Evolutionary conservation across 2,888 invertebrate species (phyloP).

Genomic region (Tribolium freemani): DNA sequence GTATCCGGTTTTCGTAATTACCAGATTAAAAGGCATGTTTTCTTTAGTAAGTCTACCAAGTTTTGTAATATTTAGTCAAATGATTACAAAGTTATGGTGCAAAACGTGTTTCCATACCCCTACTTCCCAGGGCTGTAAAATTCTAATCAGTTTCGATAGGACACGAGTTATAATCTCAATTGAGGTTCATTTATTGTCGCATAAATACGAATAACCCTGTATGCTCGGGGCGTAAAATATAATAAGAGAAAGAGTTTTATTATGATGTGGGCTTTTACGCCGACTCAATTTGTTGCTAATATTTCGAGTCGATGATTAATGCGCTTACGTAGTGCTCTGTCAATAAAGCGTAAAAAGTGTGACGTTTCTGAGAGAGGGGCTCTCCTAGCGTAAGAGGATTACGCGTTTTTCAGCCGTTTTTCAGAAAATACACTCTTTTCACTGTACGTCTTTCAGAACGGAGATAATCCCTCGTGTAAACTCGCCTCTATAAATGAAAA

Average conservation of each 20-base stretch:
- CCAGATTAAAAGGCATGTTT: too few species aligned
- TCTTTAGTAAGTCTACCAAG: too few species aligned
- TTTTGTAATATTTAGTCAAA: too few species aligned
- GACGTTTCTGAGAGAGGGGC: constrained; percentile 28
- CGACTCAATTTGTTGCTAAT: not conserved
- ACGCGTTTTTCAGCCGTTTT: constrained; percentile 29
- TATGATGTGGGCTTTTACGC: not conserved
- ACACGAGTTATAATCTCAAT: too few species aligned
- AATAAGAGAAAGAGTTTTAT: not conserved
- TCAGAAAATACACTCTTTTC: constrained; percentile 23
- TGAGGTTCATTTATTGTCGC: too few species aligned
- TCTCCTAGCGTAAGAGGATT: constrained; percentile 25
- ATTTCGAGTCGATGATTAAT: constrained; percentile 21
- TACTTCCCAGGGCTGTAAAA: too few species aligned
- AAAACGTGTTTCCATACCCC: too few species aligned
- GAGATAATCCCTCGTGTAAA: constrained; percentile 31
- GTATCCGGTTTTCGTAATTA: too few species aligned
- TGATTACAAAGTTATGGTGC: too few species aligned
- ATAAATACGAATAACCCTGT: too few species aligned
- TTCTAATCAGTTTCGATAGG: too few species aligned
- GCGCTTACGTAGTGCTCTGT: constrained; percentile 25
- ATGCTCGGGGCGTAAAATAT: constrained; percentile 2
- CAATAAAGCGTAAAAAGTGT: constrained; percentile 18
- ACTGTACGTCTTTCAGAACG: constrained; percentile 14
- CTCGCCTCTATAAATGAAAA: constrained; percentile 16